Evolutionary conservation across 1,140 invertebrate genomes (phyloP).

Genomic region (Conus ventricosus): DNA sequence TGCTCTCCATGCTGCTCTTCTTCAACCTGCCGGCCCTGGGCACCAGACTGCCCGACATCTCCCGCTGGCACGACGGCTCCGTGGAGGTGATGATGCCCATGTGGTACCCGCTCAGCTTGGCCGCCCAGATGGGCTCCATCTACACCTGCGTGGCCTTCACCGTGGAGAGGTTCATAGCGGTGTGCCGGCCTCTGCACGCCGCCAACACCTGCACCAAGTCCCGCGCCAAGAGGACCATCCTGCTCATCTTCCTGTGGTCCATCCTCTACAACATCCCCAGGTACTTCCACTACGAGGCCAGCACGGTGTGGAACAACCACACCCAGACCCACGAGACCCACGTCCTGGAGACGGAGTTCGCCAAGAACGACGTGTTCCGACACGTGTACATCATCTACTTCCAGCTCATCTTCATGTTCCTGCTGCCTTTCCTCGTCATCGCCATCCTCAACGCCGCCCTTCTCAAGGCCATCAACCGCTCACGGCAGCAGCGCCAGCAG

Average conservation of each 20-base stretch:
- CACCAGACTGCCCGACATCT: conserved; percentile 84
- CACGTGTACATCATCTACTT: conserved; percentile 82
- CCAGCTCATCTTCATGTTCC: conserved; percentile 79
- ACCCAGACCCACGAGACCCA: conserved; percentile 37
- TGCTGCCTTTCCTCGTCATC: conserved; percentile 82
- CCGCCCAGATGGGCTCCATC: conserved; percentile 89
- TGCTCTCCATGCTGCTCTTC: conserved; percentile 84
- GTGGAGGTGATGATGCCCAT: conserved; percentile 72
- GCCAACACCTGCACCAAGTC: conserved; percentile 84
- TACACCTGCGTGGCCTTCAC: conserved; percentile 88
- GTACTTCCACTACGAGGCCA: conserved; percentile 79
- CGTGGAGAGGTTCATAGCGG: conserved; percentile 85
- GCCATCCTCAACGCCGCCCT: conserved; percentile 84
- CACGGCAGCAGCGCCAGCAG: conserved; percentile 72
- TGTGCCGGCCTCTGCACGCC: conserved; percentile 86
- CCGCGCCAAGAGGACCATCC: conserved; percentile 79
- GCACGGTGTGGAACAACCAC: conserved; percentile 51
- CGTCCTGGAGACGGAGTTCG: conserved; percentile 53
- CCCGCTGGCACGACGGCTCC: conserved; percentile 81
- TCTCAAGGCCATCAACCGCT: conserved; percentile 81
- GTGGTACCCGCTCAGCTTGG: conserved; percentile 80
- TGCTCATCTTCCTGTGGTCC: conserved; percentile 80
- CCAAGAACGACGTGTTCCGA: conserved; percentile 78
- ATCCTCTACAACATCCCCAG: conserved; percentile 82
- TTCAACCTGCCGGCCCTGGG: conserved; percentile 83